Percentiles rank a stretch among this genome's conserved stretches.
Conservation (phyloP, 2,113 vertebrate species). For the Mohoua ochrocephala region DNA sequence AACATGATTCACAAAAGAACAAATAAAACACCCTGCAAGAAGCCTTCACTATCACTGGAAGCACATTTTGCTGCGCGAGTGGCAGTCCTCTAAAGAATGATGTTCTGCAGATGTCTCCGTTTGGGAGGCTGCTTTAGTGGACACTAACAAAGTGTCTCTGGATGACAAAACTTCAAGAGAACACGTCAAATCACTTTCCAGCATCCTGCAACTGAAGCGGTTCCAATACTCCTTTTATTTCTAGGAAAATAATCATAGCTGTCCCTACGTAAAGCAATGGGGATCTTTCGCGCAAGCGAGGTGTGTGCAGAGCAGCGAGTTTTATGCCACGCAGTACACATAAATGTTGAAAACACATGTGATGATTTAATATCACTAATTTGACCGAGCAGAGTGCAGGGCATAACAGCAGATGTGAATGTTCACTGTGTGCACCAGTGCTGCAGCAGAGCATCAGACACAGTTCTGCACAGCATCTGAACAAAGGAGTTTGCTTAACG, state of each 20-base stretch:
- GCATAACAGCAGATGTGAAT: neutral
- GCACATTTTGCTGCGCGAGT: neutral
- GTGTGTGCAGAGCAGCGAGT: neutral
- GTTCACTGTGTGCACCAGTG: neutral
- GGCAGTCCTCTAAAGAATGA: neutral
- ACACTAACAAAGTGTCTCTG: neutral
- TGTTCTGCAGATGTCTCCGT: neutral
- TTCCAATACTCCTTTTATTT: neutral
- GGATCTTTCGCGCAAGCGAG: neutral
- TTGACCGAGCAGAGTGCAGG: neutral
- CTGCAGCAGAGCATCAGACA: neutral
- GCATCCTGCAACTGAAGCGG: neutral
- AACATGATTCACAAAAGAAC: neutral
- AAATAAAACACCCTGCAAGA: neutral
- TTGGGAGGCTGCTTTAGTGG: neutral
- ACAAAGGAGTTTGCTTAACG: neutral
- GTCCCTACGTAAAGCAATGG: neutral
- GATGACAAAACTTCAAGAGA: neutral
- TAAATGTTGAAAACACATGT: neutral
- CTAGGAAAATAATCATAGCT: neutral
- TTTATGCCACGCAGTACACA: neutral
- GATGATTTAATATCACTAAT: neutral
- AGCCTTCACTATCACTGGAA: neutral
- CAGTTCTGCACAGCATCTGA: neutral
- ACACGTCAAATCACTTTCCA: neutral